Percentiles rank a stretch among this genome's conserved stretches.
Conservation (phyloP, 2,113 vertebrate species). For the Aphyosemion australe region DNA sequence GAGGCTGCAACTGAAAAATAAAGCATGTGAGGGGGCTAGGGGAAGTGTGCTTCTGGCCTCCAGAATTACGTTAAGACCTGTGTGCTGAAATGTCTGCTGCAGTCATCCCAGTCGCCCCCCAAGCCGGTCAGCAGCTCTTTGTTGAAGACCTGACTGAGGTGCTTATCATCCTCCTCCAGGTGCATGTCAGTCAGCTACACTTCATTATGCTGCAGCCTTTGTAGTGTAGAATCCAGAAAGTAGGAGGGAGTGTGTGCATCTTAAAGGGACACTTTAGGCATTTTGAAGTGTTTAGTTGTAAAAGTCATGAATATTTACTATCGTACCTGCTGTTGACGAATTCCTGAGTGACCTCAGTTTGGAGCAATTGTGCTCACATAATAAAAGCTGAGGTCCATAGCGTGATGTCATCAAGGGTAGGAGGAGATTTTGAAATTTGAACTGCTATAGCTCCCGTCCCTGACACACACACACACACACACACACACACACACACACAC, state of each 20-base stretch:
- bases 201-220: constrained; percentile 51
- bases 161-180: constrained; percentile 60
- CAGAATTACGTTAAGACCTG: constrained; percentile 44
- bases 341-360: background rate
- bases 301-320: too few relatives aligned
- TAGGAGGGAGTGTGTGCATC: background rate
- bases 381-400: too few relatives aligned
- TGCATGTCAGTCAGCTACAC: constrained; percentile 60
- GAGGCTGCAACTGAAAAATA: constrained; percentile 48
- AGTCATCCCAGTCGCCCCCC: constrained; percentile 17
- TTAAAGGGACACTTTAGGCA: too few relatives aligned
- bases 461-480: too few relatives aligned
- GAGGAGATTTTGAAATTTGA: too few relatives aligned
- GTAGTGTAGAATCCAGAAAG: constrained; percentile 3
- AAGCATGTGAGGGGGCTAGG: constrained; percentile 41
- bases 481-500: too few relatives aligned
- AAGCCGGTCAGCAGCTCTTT: constrained; percentile 41
- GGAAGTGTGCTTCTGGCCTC: constrained; percentile 45
- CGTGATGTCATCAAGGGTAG: too few relatives aligned
- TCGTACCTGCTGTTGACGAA: too few relatives aligned
- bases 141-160: constrained; percentile 39
- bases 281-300: too few relatives aligned
- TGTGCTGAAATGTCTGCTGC: constrained; percentile 34
- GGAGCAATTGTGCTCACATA: background rate
- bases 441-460: too few relatives aligned